phyloP scores from a whole-genome alignment of 2,113 vertebrate genomes.

The Oriolus oriolus region DNA sequence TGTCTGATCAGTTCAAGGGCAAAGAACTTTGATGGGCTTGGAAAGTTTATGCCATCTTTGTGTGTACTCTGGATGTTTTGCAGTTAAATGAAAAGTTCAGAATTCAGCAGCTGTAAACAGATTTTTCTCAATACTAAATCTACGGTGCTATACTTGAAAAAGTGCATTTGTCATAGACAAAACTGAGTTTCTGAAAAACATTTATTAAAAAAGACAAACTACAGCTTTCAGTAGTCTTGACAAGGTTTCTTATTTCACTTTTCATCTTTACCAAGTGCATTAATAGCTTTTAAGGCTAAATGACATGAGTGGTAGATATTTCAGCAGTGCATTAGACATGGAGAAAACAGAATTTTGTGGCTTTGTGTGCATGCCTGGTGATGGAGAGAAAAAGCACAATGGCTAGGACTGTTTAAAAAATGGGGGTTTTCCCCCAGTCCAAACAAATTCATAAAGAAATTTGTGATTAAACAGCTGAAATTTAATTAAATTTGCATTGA shows the following conservation, averaged over 20 bases:
- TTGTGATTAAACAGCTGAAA: neutral
- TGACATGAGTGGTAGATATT: neutral
- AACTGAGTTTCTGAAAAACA: neutral
- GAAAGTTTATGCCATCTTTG: neutral
- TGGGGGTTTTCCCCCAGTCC: neutral
- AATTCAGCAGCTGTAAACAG: neutral
- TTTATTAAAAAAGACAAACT: neutral
- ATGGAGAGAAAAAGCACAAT: neutral
- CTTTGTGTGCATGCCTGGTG: neutral
- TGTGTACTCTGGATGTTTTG: neutral
- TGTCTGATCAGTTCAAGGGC: neutral
- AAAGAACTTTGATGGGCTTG: neutral
- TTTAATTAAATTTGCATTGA: neutral
- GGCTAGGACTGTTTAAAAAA: neutral
- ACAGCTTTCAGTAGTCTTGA: slow-evolving; percentile 7
- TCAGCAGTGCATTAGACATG: neutral
- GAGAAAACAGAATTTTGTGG: neutral
- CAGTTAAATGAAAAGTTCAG: neutral
- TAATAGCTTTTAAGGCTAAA: slow-evolving; percentile 38
- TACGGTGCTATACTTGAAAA: neutral
- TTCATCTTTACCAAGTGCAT: neutral
- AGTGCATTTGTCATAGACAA: neutral
- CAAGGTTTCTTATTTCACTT: neutral
- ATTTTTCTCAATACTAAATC: slow-evolving; percentile 1
- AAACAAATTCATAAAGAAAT: neutral